Percentiles rank a stretch among this genome's conserved stretches.
Conservation (phyloP, 1,140 invertebrate genomes). For the Conus ventricosus region DNA sequence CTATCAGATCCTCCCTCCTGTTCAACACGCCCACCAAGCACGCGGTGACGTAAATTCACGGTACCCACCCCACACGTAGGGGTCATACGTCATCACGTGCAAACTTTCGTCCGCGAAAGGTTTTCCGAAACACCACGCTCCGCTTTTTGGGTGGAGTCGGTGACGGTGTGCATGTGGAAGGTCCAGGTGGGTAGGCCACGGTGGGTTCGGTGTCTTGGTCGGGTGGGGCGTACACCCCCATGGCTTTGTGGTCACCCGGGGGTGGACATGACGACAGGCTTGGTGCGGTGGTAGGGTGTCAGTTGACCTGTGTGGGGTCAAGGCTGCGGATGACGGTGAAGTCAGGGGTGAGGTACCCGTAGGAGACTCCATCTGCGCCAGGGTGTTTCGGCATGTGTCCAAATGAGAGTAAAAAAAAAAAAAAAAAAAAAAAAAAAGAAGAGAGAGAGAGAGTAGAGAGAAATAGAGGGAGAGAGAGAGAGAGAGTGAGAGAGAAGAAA, state of each 20-base stretch:
- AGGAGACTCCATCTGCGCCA: conserved; percentile 47
- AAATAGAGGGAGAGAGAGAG: no score
- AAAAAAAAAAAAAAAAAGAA: no score
- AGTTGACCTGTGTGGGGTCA: conserved; percentile 27
- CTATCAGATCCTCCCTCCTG: neutral
- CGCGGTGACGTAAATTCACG: neutral
- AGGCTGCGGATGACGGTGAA: conserved; percentile 40
- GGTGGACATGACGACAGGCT: conserved; percentile 45
- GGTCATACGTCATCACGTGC: neutral
- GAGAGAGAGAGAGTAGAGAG: no score
- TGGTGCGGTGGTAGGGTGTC: conserved; percentile 22
- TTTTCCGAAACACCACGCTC: conserved; percentile 43
- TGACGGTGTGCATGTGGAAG: conserved; percentile 22
- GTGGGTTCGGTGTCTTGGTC: conserved; percentile 45
- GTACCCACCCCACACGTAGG: neutral
- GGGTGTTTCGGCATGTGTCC: conserved; percentile 14
- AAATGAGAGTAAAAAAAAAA: neutral
- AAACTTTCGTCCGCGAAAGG: neutral
- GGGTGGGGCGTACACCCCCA: conserved; percentile 46
- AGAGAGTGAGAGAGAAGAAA: no score
- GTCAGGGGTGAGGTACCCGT: conserved; percentile 51
- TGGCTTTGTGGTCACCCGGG: conserved; percentile 41
- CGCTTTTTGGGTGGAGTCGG: conserved; percentile 38
- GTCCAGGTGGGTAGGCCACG: conserved; percentile 30
- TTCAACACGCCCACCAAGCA: neutral